Conservation (phyloP, 2,888 invertebrate species). For the Coelogynopora nodosa region DNA sequence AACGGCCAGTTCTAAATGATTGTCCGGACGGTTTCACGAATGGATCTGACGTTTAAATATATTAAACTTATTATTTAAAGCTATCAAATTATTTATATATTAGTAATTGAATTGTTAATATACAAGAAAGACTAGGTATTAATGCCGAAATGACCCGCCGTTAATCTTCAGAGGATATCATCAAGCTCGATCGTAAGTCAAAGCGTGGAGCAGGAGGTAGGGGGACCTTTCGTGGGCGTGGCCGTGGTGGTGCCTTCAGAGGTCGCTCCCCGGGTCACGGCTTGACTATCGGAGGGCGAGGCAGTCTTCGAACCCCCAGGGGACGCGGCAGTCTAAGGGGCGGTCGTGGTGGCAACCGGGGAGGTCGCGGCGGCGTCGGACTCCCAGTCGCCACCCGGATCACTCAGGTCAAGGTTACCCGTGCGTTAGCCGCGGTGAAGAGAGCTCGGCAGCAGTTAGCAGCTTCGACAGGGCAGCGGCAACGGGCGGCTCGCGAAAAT, state of each 20-base stretch:
- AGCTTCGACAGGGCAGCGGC: background rate
- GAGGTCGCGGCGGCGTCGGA: background rate
- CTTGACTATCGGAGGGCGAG: background rate
- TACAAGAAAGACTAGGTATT: too few relatives aligned
- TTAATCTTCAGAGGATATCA: background rate
- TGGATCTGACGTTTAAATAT: too few relatives aligned
- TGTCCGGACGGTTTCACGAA: too few relatives aligned
- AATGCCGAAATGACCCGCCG: background rate
- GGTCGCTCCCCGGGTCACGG: background rate
- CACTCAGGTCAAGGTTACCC: background rate
- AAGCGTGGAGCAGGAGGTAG: background rate
- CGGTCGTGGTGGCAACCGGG: background rate
- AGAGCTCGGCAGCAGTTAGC: background rate
- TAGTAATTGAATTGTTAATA: too few relatives aligned
- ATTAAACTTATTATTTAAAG: too few relatives aligned
- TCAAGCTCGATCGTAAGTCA: background rate
- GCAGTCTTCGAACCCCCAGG: background rate
- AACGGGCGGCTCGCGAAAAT: background rate
- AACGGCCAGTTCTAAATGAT: too few relatives aligned
- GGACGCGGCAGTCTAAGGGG: background rate
- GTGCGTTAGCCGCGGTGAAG: background rate
- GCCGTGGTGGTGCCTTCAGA: background rate
- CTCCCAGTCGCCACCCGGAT: background rate
- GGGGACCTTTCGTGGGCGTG: background rate
- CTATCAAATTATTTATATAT: too few relatives aligned